Base-by-base conservation (phyloP, 2,797 vertebrate species). In the Lophius americanus region DNA sequence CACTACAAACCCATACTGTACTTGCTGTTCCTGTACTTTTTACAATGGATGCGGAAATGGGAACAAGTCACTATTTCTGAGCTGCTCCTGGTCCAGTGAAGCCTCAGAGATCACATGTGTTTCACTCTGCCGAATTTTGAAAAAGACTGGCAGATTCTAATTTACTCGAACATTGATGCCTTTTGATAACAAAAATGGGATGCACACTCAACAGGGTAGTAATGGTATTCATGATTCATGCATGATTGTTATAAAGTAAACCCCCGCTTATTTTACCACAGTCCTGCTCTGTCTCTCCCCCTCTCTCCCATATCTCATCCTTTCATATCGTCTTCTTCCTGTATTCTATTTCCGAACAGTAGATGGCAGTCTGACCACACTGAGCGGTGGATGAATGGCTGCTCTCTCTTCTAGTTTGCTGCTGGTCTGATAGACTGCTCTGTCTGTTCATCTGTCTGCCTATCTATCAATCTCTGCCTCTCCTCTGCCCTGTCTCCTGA, bases 301-400 rank as follows among this genome's bases (percentile, higher is more conserved):
- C 6, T 41, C 39, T 41, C 39, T 41, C 9, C 9, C 39, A 2
- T 41, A 2, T 4, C 6, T 41, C 39, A 6, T 41, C 41, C 0
- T 7, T 9, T 42, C 9, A 42, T 42, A 10, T 23, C 5, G 6
- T 67, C 39, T 35, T 39, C 44, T 23, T 54, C 65, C 51, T 80
- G 73, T 60, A 75, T 13, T 81, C 46, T 79, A 46, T 44, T 3
- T n/a, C 3, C 76, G 51, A 70, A 78, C 89, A 85, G 59, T 76
- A 89, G 90, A 87, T 91, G 90, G 88, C 87, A 90, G 72, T 74
- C 74, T 85, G 71, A 82, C 76, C 70, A 73, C 88, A 80, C 69
- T 67, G 33, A 75, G 73, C 32, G 54, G 6, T 41, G 38, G 13
- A 32, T 88, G 78, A 82, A 82, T 41, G 32, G 11, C 69, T 47